Evolutionary conservation across 2,797 vertebrate species (phyloP).

Genomic region (Acridotheres tristis): DNA sequence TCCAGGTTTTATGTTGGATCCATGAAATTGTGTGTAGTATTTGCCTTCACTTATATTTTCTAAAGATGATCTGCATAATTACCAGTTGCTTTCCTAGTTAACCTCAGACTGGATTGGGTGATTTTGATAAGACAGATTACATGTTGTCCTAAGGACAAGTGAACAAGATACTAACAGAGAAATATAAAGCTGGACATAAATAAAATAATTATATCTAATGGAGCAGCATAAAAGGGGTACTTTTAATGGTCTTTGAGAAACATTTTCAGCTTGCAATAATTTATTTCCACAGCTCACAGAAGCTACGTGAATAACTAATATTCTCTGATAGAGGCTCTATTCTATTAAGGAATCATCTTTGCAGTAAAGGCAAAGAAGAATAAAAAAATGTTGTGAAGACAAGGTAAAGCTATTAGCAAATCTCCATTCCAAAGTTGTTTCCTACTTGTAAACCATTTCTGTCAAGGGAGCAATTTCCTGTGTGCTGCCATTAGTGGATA

Average conservation of each 20-base stretch:
- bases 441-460: slow-evolving; percentile 44
- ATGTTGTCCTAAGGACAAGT: neutral
- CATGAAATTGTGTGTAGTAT: neutral
- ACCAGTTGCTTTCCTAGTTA: neutral
- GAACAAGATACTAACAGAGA: neutral
- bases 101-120: neutral
- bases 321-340: slow-evolving; percentile 12
- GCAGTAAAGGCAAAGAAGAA: slow-evolving; percentile 46
- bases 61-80: slow-evolving; percentile 29
- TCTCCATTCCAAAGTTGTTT: slow-evolving; percentile 37
- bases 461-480: slow-evolving; percentile 57
- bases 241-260: slow-evolving; percentile 57
- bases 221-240: slow-evolving; percentile 36
- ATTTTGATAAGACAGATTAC: slow-evolving; percentile 48
- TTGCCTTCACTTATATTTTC: slow-evolving; percentile 17
- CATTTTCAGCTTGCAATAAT: slow-evolving; percentile 38
- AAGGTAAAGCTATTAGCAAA: slow-evolving; percentile 43
- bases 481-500: slow-evolving; percentile 56
- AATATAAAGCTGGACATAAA: slow-evolving; percentile 40
- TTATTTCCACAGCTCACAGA: slow-evolving; percentile 25
- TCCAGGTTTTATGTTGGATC: neutral
- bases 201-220: slow-evolving; percentile 26
- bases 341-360: slow-evolving; percentile 34
- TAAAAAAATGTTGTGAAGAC: slow-evolving; percentile 33
- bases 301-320: slow-evolving; percentile 44